Percentiles rank a stretch among this genome's conserved stretches.
Conservation (phyloP, 2,113 vertebrate genomes). For the Steatornis caripensis region DNA sequence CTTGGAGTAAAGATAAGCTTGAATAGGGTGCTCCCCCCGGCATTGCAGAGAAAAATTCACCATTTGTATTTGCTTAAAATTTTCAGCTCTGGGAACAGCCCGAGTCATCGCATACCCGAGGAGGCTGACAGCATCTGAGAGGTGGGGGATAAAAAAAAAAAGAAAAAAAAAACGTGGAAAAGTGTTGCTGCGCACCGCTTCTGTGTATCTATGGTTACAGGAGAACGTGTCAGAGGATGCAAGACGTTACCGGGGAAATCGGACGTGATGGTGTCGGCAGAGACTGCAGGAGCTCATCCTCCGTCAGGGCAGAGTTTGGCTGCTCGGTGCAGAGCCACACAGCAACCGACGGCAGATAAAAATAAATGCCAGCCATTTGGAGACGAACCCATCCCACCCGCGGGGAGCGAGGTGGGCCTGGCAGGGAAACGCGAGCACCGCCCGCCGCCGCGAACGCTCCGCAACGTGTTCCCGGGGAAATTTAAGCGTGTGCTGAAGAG, state of each 20-base stretch:
- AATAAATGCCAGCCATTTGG: not conserved
- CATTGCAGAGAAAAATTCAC: not conserved
- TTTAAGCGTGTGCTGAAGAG: not conserved
- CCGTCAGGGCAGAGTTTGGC: not conserved
- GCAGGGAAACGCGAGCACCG: not conserved
- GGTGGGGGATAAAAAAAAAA: too few relatives aligned
- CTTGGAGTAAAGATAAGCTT: not conserved
- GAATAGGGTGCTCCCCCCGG: not conserved
- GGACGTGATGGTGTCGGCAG: not conserved
- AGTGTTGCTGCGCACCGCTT: not conserved
- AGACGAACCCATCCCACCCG: not conserved
- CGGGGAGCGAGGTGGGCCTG: not conserved
- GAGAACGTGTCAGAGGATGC: not conserved
- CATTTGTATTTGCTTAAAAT: not conserved
- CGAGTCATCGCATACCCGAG: not conserved
- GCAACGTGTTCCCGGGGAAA: not conserved
- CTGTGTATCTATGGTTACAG: conserved; percentile 34
- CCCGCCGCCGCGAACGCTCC: not conserved
- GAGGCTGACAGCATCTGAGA: not conserved
- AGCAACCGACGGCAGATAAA: not conserved
- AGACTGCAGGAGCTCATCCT: not conserved
- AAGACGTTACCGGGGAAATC: not conserved
- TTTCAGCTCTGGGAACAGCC: not conserved
- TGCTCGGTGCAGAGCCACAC: not conserved
- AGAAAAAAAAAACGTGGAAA: rapidly evolving